Percentiles rank a stretch among this genome's conserved stretches.
phyloP scores from a whole-genome alignment of 2,888 invertebrate genomes.

The Pollenia amentaria region DNA sequence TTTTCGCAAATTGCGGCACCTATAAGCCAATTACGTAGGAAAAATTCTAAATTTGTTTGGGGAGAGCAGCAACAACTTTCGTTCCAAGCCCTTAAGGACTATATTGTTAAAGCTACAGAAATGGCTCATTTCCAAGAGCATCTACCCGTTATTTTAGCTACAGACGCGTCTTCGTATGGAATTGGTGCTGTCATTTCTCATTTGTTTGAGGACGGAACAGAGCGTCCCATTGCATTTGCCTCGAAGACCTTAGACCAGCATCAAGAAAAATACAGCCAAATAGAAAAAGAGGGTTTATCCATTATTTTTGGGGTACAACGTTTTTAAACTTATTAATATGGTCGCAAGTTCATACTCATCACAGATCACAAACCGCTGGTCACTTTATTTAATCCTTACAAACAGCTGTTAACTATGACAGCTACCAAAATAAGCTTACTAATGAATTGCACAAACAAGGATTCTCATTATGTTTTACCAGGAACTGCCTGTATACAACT shows the following conservation, averaged over 20 bases:
- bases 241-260: not conserved
- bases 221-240: too few species aligned
- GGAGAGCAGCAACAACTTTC: not conserved
- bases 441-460: too few species aligned
- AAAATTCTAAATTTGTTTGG: too few species aligned
- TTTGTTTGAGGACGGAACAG: not conserved
- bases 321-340: not conserved
- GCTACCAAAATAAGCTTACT: too few species aligned
- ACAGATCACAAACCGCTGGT: too few species aligned
- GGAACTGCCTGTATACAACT: too few species aligned
- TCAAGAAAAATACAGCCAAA: not conserved
- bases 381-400: not conserved
- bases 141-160: not conserved
- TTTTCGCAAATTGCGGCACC: conserved; percentile 13
- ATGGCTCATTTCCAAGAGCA: too few species aligned
- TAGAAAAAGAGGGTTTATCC: not conserved
- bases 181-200: not conserved
- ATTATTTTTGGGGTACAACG: not conserved
- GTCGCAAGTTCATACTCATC: too few species aligned
- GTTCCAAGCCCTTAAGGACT: not conserved
- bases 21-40: too few species aligned
- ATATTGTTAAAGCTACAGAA: too few species aligned
- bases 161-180: not conserved
- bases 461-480: too few species aligned
- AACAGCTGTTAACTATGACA: not conserved